Percentiles rank a stretch among this genome's conserved stretches.
Conservation (phyloP, 1,140 invertebrate genomes). For the Aphaenogaster floridana region DNA sequence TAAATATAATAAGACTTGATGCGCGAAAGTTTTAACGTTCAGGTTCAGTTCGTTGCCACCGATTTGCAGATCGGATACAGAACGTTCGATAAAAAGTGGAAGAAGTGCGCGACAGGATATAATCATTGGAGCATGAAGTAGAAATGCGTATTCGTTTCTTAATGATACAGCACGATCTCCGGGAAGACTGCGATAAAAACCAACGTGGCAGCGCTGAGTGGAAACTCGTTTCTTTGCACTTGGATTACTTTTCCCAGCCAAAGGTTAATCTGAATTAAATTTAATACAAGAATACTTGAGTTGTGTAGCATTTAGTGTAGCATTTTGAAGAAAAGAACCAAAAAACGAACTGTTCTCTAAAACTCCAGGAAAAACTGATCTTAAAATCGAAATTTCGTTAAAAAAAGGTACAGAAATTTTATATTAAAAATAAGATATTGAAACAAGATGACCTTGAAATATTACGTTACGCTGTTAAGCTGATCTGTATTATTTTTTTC, state of each 20-base stretch:
- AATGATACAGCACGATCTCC: slow-evolving; percentile 13
- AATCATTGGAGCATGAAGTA: slow-evolving; percentile 13
- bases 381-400: not conserved
- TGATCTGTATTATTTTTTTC: not conserved
- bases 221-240: slow-evolving; percentile 60
- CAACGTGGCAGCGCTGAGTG: slow-evolving; percentile 41
- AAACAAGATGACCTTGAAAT: not conserved
- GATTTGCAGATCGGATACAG: slow-evolving; percentile 18
- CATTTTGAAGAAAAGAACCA: not conserved
- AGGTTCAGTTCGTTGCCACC: not conserved
- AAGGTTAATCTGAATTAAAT: slow-evolving; percentile 9
- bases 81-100: not conserved
- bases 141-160: slow-evolving; percentile 37
- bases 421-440: not conserved
- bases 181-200: slow-evolving; percentile 28
- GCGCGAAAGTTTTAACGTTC: not conserved
- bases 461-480: not conserved
- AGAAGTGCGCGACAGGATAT: slow-evolving; percentile 23
- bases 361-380: not conserved
- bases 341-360: not conserved
- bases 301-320: not conserved
- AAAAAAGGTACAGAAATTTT: not conserved
- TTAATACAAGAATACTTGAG: slow-evolving; percentile 18
- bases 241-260: slow-evolving; percentile 51
- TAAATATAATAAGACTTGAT: not conserved